Percentiles rank a stretch among this genome's conserved stretches.
These are phyloP conservation scores for Eristalis pertinax DNA, from an alignment of 2,888 invertebrate genomes.

Conservation along the genomic window DNA sequence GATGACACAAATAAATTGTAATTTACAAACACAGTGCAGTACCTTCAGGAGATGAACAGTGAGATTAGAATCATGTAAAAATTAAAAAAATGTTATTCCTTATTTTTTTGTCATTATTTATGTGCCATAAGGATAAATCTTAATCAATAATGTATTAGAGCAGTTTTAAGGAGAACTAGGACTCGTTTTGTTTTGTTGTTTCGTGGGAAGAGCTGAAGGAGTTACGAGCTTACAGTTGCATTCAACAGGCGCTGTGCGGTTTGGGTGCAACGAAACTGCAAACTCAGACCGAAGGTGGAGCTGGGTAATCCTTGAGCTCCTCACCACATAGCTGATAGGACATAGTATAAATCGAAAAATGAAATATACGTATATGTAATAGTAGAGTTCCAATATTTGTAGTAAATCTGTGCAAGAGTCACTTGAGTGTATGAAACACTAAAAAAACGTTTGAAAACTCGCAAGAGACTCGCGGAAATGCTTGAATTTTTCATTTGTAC, in stretches of 20 bases:
- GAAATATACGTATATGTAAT: slow-evolving; percentile 28
- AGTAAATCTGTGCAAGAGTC: slow-evolving; percentile 31
- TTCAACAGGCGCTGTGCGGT: slow-evolving; percentile 7
- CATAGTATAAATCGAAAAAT: neutral
- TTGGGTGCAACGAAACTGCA: neutral
- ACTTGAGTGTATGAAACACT: neutral
- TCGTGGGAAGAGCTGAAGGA: slow-evolving; percentile 11
- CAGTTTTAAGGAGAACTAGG: slow-evolving; percentile 9
- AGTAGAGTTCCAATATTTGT: slow-evolving; percentile 52
- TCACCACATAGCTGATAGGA: slow-evolving; percentile 14
- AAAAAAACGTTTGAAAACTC: neutral
- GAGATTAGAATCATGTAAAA: slow-evolving; percentile 22
- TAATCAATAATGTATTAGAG: slow-evolving; percentile 41
- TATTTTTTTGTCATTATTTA: slow-evolving; percentile 21
- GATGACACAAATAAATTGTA: neutral
- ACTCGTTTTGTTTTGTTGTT: neutral
- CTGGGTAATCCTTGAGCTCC: neutral
- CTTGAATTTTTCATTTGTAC: neutral
- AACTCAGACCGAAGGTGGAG: neutral
- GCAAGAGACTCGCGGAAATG: slow-evolving; percentile 3
- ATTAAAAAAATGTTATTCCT: neutral
- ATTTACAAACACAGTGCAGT: slow-evolving; percentile 34
- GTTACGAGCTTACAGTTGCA: slow-evolving; percentile 13
- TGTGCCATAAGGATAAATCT: slow-evolving; percentile 55
- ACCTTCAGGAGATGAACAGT: slow-evolving; percentile 43